Evolutionary conservation across 2,888 invertebrate genomes (phyloP).

Genomic region (Odontocolon sp.): DNA sequence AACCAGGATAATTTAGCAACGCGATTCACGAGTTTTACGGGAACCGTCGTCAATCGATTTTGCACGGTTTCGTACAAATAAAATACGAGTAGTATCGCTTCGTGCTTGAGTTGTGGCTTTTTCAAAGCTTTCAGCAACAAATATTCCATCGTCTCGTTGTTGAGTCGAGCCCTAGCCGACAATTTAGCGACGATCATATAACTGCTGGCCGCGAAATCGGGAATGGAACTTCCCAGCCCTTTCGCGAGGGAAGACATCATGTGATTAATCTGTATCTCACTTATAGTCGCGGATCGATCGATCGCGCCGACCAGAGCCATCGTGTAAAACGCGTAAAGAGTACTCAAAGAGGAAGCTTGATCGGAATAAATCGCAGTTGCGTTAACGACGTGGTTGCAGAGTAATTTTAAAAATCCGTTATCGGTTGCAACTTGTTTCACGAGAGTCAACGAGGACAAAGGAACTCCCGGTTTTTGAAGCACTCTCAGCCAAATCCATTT

Average conservation of each 20-base stretch:
- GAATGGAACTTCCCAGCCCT: conserved; percentile 86
- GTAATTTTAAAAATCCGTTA: conserved; percentile 84
- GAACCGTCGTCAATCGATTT: conserved; percentile 81
- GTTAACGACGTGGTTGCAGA: conserved; percentile 83
- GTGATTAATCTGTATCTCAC: conserved; percentile 86
- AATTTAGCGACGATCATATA: conserved; percentile 89
- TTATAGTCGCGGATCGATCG: conserved; percentile 82
- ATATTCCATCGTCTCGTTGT: conserved; percentile 83
- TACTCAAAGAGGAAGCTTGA: conserved; percentile 84
- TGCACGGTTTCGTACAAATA: conserved; percentile 87
- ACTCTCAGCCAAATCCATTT: conserved; percentile 90
- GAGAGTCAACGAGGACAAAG: conserved; percentile 87
- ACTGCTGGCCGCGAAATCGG: conserved; percentile 88
- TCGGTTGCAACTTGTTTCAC: conserved; percentile 88
- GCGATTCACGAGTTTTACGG: conserved; percentile 82
- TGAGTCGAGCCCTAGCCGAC: conserved; percentile 85
- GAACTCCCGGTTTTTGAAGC: conserved; percentile 88
- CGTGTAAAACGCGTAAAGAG: conserved; percentile 91
- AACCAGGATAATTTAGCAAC: conserved; percentile 82
- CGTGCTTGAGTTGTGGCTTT: conserved; percentile 83
- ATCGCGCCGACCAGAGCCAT: conserved; percentile 88
- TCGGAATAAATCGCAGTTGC: conserved; percentile 84
- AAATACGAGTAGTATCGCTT: conserved; percentile 86
- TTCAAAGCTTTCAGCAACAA: conserved; percentile 84
- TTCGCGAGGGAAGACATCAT: conserved; percentile 87